Evolutionary conservation across 2,888 invertebrate species (phyloP), one percentile per base, ranked within the genome.

Genomic region (Meteorus colon): DNA sequence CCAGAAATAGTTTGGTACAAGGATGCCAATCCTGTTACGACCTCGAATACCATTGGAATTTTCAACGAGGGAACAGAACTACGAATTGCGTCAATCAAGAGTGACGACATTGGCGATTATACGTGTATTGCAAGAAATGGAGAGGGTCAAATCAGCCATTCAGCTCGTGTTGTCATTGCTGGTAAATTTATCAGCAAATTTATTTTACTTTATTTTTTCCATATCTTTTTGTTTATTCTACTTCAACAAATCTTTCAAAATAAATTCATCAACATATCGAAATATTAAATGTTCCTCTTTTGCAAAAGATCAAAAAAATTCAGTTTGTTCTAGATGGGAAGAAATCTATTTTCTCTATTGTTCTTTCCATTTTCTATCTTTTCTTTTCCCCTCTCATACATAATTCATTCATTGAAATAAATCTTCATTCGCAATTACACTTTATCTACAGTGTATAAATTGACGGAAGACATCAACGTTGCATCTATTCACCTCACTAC

Each of bases 1-100:
- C 98, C 98, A 78, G 96, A 96, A 90, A 96, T 98, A 86, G 93
- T 97, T 82, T 98, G 98, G 98, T 97, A 96, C 92, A 98, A 97
- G 91, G 97, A 97, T 91, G 96, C 96, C 82, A 96, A 94, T 90
- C 96, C 96, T 77, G 96, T 97, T 86, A 96, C 96, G 89, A 95
- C 96, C 74, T 95, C 96, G 81, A 94, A 95, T 84, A 96, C 96
- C 78, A 95, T 96, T 90, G 94, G 96, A 89, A 96, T 97, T 88
- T 96, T 97, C 92, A 97, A 97, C 91, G 96, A 97, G 91, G 97
- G 97, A 86, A 97, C 97, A 80, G 97, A 98, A 90, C 93, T 98
- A 83, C 94, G 97, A 87, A 97, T 98, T 90, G 95, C 95, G 87
- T 96, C 96, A 91, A 96, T 98, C 87, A 93, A 97, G 83, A 95